These are phyloP conservation scores for Hafferia zeledoni DNA, from an alignment of 2,797 vertebrate species.

Conservation along the genomic window DNA sequence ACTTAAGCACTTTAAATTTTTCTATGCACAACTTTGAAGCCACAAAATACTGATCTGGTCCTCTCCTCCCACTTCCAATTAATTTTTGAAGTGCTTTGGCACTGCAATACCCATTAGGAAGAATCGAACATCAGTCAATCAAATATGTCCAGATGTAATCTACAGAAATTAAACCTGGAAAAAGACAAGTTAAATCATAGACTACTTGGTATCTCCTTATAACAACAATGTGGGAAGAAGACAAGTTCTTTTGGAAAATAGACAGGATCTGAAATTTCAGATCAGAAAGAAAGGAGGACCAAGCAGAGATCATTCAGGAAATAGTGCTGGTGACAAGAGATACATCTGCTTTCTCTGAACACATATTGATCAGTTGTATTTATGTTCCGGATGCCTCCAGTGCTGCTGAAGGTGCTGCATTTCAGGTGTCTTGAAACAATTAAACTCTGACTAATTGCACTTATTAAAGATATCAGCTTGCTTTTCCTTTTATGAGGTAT, in stretches of 20 bases:
- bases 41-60: background rate
- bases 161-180: background rate
- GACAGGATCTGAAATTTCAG: background rate
- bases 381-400: background rate
- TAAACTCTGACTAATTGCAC: slow-evolving; percentile 27
- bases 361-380: slow-evolving; percentile 8
- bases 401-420: background rate
- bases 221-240: background rate
- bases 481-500: background rate
- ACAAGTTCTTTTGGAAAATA: background rate
- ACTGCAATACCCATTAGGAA: background rate
- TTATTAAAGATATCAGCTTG: slow-evolving; percentile 31
- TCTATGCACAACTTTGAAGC: background rate
- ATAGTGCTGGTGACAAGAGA: background rate
- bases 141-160: background rate
- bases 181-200: background rate
- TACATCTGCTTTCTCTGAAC: background rate
- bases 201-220: background rate
- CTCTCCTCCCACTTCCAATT: background rate
- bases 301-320: background rate
- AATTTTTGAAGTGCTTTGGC: background rate
- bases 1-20: background rate
- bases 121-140: background rate
- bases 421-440: slow-evolving; percentile 29
- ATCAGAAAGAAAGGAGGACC: background rate